A percentile compares a stretch with the other conserved stretches of the same genome.
These are phyloP conservation scores for Caradrina kadenii DNA, from an alignment of 2,888 invertebrate species.

Conservation along the genomic window DNA sequence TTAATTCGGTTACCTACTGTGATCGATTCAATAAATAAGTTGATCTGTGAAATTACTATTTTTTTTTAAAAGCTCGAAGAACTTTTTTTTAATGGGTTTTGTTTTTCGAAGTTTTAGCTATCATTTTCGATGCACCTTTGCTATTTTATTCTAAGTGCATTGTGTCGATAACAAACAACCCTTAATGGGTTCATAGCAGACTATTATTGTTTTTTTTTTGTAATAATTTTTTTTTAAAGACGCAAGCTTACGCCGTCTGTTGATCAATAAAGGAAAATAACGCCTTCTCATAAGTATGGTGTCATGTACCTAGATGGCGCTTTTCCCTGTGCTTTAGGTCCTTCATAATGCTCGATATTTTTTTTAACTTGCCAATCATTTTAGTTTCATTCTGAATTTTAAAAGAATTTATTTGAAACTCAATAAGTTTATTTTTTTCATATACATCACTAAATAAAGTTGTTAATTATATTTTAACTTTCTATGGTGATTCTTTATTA, in stretches of 20 bases:
- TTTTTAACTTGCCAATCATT: not conserved
- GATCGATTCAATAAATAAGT: no score
- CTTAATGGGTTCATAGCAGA: no score
- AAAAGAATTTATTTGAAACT: not conserved
- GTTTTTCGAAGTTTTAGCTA: no score
- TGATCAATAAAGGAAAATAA: not conserved
- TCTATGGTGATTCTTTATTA: not conserved
- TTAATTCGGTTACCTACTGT: no score
- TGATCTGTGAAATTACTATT: no score
- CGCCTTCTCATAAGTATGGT: fast-evolving
- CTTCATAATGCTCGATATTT: conserved; percentile 22
- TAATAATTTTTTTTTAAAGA: not conserved
- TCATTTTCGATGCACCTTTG: no score
- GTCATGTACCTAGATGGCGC: conserved; percentile 17
- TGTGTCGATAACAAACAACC: no score
- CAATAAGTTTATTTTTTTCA: not conserved
- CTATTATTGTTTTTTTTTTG: no score
- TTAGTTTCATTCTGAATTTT: not conserved
- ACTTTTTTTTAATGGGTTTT: no score
- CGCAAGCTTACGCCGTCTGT: conserved; percentile 29
- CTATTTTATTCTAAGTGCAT: no score
- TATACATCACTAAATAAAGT: not conserved
- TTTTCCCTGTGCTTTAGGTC: conserved; percentile 19
- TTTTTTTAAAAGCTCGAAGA: no score
- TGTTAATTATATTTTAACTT: not conserved